These are phyloP conservation scores for Sprattus sprattus DNA, from an alignment of 2,113 vertebrate species.

Conservation along the genomic window DNA sequence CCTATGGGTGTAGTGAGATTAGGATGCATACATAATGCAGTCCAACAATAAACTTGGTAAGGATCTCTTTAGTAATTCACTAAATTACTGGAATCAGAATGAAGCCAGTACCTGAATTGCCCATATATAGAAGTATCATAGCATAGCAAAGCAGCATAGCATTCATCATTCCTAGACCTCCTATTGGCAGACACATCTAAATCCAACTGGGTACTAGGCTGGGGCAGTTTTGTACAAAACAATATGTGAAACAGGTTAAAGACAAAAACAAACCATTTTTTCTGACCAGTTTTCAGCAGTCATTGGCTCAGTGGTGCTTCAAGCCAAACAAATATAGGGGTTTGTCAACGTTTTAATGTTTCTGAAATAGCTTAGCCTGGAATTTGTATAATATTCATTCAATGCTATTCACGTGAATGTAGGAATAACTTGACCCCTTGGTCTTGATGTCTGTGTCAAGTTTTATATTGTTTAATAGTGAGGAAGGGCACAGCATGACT, in stretches of 20 bases:
- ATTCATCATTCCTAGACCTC: too few relatives aligned
- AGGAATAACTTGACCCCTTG: background rate
- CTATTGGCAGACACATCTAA: too few relatives aligned
- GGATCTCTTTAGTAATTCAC: too few relatives aligned
- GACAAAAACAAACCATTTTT: background rate
- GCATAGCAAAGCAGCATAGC: too few relatives aligned
- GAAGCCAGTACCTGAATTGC: too few relatives aligned
- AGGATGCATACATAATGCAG: background rate
- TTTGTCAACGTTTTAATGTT: background rate
- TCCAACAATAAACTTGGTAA: background rate
- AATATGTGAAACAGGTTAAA: background rate
- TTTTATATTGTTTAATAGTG: slow-evolving; percentile 28
- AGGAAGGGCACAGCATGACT: slow-evolving; percentile 28
- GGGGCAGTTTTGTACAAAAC: too few relatives aligned
- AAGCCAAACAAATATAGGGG: background rate
- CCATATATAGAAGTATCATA: too few relatives aligned
- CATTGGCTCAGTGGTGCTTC: background rate
- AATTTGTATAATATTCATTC: background rate
- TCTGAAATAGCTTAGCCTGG: background rate
- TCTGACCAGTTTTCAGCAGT: background rate
- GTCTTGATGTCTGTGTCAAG: background rate
- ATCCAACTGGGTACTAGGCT: too few relatives aligned
- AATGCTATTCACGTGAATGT: background rate
- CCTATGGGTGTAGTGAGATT: background rate
- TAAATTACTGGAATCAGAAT: background rate